Conservation (phyloP, 2,888 invertebrate genomes). For the Siphlonurus alternatus region DNA sequence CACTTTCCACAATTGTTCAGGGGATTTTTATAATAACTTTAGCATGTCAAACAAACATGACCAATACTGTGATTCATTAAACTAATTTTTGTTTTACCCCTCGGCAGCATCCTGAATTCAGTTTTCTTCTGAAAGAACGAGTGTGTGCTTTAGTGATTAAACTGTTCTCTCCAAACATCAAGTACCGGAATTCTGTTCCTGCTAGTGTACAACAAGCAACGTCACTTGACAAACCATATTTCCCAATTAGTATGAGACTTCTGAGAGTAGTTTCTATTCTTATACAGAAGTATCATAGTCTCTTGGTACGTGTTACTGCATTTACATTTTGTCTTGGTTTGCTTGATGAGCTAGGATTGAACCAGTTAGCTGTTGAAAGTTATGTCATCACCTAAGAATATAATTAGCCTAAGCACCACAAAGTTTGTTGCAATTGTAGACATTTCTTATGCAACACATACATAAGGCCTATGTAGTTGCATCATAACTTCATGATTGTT, state of each 20-base stretch:
- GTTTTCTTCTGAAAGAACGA: constrained; percentile 84
- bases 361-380: too few species aligned
- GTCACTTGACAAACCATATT: constrained; percentile 78
- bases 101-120: constrained; percentile 90
- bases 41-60: too few species aligned
- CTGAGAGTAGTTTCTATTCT: constrained; percentile 83
- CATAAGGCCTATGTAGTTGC: too few species aligned
- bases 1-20: too few species aligned
- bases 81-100: too few species aligned
- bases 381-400: background rate
- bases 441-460: too few species aligned
- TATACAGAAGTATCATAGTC: constrained; percentile 79
- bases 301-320: constrained; percentile 46
- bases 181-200: constrained; percentile 52
- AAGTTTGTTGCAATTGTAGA: too few species aligned
- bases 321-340: background rate
- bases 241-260: constrained; percentile 91
- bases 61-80: too few species aligned
- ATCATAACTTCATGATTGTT: too few species aligned
- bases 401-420: too few species aligned
- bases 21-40: too few species aligned
- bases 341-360: too few species aligned
- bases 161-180: constrained; percentile 96
- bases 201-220: constrained; percentile 43
- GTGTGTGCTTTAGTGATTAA: constrained; percentile 98